phyloP scores from a whole-genome alignment of 2,797 vertebrate genomes.

The Tragopan temminckii region DNA sequence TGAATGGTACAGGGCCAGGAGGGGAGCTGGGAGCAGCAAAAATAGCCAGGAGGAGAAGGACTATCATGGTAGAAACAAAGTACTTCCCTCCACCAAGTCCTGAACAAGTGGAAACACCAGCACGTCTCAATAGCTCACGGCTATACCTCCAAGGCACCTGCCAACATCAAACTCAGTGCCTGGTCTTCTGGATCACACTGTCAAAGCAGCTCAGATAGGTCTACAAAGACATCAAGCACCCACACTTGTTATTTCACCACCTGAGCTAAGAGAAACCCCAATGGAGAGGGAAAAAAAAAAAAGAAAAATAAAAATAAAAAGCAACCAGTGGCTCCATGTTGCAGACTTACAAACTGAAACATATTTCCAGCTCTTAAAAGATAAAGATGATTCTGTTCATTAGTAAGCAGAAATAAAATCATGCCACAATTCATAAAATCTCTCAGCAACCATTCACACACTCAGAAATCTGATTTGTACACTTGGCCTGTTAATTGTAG shows the following conservation, averaged over 20 bases:
- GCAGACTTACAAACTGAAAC: background rate
- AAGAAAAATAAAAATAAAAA: too few relatives aligned
- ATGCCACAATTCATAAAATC: background rate
- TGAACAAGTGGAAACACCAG: background rate
- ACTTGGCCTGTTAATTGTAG: background rate
- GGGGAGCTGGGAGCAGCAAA: background rate
- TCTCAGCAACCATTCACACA: background rate
- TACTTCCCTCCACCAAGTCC: background rate
- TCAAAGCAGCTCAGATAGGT: background rate
- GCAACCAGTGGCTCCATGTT: background rate
- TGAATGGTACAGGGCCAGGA: background rate
- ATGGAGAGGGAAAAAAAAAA: fast-evolving
- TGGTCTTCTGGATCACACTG: background rate
- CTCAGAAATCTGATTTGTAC: background rate
- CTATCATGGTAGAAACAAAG: background rate
- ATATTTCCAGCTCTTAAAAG: background rate
- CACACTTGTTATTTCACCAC: background rate
- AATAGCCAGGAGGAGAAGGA: background rate
- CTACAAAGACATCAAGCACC: background rate
- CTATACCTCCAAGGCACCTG: background rate
- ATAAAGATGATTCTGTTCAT: background rate
- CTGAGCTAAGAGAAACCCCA: background rate
- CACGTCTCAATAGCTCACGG: background rate
- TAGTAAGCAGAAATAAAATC: background rate
- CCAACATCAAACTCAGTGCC: background rate